phyloP scores from a whole-genome alignment of 2,888 invertebrate genomes.

The Magallana nippona region DNA sequence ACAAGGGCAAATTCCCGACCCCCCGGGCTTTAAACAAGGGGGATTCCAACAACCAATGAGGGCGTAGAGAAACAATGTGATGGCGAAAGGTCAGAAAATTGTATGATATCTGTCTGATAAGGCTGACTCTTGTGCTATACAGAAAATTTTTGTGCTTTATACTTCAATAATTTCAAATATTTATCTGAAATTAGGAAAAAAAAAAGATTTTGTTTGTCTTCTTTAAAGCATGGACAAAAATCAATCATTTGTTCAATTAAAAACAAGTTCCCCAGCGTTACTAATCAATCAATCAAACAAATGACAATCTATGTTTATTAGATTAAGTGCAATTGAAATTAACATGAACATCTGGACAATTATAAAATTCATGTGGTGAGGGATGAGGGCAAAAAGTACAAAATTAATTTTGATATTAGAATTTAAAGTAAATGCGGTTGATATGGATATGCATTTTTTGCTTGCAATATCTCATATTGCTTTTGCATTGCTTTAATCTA shows the following conservation, averaged over 20 bases:
- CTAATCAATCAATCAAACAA: background rate
- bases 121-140: background rate
- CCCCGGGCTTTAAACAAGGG: background rate
- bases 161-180: background rate
- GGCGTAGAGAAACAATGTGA: background rate
- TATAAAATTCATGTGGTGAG: background rate
- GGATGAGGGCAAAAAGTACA: conserved; percentile 6
- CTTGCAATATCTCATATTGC: background rate
- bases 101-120: background rate
- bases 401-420: conserved; percentile 21
- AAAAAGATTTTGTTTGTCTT: background rate
- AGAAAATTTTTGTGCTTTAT: background rate
- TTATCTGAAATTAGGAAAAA: background rate
- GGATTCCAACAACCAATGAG: conserved; percentile 6
- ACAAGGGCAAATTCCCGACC: conserved; percentile 10
- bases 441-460: conserved; percentile 1
- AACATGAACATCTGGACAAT: background rate
- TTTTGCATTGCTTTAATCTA: conserved; percentile 5
- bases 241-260: background rate
- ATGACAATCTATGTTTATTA: background rate
- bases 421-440: background rate
- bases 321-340: background rate
- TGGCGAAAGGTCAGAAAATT: background rate
- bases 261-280: background rate
- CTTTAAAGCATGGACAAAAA: background rate